Conservation (phyloP, 2,113 vertebrate genomes). For the Stictonetta naevosa region DNA sequence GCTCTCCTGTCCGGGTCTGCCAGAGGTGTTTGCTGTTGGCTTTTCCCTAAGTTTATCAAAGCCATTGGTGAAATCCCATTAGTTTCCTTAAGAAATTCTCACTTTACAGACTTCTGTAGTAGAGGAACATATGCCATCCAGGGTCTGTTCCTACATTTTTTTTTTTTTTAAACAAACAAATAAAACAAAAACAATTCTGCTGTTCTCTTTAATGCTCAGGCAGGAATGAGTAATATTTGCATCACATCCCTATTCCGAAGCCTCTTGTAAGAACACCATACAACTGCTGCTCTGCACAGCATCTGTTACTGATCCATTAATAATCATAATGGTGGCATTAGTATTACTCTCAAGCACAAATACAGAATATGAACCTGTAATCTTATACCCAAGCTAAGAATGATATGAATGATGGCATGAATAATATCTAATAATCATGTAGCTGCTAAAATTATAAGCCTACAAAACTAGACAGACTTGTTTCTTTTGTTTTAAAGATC, state of each 20-base stretch:
- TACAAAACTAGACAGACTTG: not conserved
- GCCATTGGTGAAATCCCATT: not conserved
- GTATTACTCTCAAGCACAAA: not conserved
- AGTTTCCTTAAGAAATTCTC: not conserved
- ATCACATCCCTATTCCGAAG: not conserved
- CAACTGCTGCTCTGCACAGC: not conserved
- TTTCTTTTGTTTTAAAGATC: not conserved
- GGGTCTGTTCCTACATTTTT: not conserved
- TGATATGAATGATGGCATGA: not conserved
- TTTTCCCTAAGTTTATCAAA: not conserved
- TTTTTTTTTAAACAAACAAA: rapidly evolving
- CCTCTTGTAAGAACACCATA: not conserved
- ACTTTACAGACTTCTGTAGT: not conserved
- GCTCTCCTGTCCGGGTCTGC: not conserved
- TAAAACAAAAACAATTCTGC: not conserved
- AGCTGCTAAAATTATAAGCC: not conserved
- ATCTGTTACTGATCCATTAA: not conserved
- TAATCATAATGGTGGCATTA: not conserved
- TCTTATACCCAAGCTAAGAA: not conserved
- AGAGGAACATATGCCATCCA: not conserved
- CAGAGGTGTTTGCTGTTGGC: not conserved
- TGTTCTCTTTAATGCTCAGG: not conserved
- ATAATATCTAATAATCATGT: not conserved
- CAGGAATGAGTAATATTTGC: not conserved
- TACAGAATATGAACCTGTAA: not conserved